A percentile compares a stretch with the other conserved stretches of the same genome.
Evolutionary conservation across 2,888 invertebrate species (phyloP).

Genomic region (Zootermopsis nevadensis): DNA sequence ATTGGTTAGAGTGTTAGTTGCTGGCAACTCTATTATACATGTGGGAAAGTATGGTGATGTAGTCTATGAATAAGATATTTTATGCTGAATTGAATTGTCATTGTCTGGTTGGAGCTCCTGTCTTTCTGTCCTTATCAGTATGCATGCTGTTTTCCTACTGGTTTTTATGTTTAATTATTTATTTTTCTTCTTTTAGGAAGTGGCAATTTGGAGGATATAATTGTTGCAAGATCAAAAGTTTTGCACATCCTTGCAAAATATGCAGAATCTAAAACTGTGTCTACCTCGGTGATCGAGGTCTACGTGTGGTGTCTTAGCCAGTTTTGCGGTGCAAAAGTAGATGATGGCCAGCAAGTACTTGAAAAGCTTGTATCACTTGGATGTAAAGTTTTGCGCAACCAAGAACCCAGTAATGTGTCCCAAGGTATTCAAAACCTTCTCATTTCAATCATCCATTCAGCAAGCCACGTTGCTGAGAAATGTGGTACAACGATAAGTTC

Average conservation of each 20-base stretch:
- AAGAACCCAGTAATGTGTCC: slow-evolving; percentile 12
- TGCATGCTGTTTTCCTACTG: too few relatives aligned
- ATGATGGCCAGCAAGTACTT: neutral
- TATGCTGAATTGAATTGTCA: too few relatives aligned
- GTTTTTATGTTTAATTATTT: neutral
- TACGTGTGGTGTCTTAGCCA: slow-evolving; percentile 49
- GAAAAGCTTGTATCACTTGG: slow-evolving; percentile 38
- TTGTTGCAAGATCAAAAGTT: slow-evolving; percentile 28
- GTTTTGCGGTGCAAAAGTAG: neutral
- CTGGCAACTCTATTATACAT: too few relatives aligned
- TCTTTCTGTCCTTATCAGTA: too few relatives aligned
- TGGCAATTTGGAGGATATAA: neutral
- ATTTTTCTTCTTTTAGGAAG: neutral
- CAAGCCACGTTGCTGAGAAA: neutral
- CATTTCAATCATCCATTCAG: slow-evolving; percentile 25
- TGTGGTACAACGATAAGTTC: neutral
- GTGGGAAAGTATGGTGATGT: too few relatives aligned
- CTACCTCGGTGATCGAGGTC: slow-evolving; percentile 47
- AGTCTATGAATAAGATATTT: too few relatives aligned
- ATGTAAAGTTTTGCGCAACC: slow-evolving; percentile 30
- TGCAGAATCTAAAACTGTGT: slow-evolving; percentile 46
- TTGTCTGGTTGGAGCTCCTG: too few relatives aligned
- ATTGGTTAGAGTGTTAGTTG: too few relatives aligned
- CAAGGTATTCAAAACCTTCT: slow-evolving; percentile 27
- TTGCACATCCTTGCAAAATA: slow-evolving; percentile 44